Percentiles rank a stretch among this genome's conserved stretches.
Conservation (phyloP, 2,113 vertebrate genomes). For the Cynoglossus semilaevis region DNA sequence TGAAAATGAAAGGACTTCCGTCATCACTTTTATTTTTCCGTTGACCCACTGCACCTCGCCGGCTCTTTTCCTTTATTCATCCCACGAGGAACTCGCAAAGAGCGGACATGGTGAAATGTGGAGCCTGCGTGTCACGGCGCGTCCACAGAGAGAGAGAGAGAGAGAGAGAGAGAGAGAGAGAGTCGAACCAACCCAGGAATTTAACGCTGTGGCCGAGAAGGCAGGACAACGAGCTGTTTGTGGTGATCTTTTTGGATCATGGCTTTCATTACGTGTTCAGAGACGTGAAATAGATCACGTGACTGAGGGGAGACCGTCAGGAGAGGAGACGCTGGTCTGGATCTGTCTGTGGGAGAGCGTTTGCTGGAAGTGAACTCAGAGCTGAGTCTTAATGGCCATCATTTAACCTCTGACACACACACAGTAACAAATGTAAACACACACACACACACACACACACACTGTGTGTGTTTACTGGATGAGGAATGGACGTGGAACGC, state of each 20-base stretch:
- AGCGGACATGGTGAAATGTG: constrained; percentile 34
- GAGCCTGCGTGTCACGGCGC: constrained; percentile 40
- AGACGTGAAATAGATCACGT: constrained; percentile 48
- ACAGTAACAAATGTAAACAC: no score
- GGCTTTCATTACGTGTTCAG: constrained; percentile 56
- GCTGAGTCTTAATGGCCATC: constrained; percentile 64
- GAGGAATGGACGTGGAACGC: constrained; percentile 45
- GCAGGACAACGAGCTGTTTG: constrained; percentile 13
- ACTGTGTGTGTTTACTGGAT: constrained; percentile 39
- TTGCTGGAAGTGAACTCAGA: constrained; percentile 48
- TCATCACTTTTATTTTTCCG: constrained; percentile 46
- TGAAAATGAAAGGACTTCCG: constrained; percentile 50
- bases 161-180: constrained; percentile 9
- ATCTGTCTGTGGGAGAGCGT: constrained; percentile 26
- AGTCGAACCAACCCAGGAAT: constrained; percentile 19
- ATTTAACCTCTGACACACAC: constrained; percentile 59
- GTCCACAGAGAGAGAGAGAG: constrained; percentile 31
- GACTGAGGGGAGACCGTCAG: no score
- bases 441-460: constrained; percentile 27
- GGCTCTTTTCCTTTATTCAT: constrained; percentile 24
- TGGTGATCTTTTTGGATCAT: constrained; percentile 43
- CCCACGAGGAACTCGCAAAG: constrained; percentile 21
- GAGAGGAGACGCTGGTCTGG: constrained; percentile 43
- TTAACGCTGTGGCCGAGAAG: constrained; percentile 4
- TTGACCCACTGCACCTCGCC: constrained; percentile 18